phyloP scores from a whole-genome alignment of 2,797 vertebrate genomes.

The Triplophysa bombifrons region DNA sequence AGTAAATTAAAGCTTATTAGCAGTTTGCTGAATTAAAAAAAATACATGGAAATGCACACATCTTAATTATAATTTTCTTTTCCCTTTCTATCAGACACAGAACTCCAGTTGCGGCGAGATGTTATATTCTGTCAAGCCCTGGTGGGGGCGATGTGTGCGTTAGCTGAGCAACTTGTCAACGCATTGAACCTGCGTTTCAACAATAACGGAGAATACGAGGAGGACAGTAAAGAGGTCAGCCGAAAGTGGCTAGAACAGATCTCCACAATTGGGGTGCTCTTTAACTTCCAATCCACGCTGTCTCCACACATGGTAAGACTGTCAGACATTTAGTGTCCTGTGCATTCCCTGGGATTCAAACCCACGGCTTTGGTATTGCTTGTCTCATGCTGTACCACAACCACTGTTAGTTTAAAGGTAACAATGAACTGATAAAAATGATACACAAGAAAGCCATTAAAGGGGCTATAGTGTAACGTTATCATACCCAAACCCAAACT shows the following conservation, averaged over 20 bases:
- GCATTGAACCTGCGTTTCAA: conserved; percentile 91
- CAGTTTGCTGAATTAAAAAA: background rate
- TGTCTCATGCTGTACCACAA: background rate
- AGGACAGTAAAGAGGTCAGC: conserved; percentile 94
- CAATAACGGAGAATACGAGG: conserved; percentile 95
- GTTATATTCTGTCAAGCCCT: conserved; percentile 94
- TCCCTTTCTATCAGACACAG: conserved; percentile 78
- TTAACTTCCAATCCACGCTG: conserved; percentile 93
- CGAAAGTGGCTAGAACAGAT: conserved; percentile 98
- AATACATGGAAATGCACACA: background rate
- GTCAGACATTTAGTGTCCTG: background rate
- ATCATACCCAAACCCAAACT: background rate
- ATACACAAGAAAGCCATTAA: background rate
- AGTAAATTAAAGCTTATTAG: background rate
- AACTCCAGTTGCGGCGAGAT: conserved; percentile 91
- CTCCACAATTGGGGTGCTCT: conserved; percentile 85
- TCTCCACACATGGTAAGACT: conserved; percentile 83
- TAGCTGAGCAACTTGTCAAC: conserved; percentile 90
- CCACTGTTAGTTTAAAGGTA: background rate
- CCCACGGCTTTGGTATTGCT: background rate
- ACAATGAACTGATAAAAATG: background rate
- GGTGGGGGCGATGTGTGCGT: conserved; percentile 87
- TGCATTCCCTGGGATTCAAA: background rate
- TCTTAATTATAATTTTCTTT: background rate
- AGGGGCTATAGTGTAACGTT: background rate